Base-by-base conservation (phyloP, 2,888 invertebrate genomes). In the Dasypogon diadema region DNA sequence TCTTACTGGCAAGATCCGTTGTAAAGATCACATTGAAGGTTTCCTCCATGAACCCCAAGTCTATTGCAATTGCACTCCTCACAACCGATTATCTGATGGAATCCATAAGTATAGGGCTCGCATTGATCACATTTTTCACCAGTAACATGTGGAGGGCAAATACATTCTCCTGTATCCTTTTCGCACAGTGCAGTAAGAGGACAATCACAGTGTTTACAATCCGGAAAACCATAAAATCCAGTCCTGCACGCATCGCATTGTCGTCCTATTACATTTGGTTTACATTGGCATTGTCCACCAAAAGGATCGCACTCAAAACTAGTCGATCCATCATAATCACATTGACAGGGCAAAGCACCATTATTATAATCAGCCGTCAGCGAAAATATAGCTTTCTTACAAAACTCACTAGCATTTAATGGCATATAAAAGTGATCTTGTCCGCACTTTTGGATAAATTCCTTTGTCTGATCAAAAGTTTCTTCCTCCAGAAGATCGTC, bases 201-300 rank as follows among this genome's bases (percentile, higher is more conserved):
- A 83, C 97, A 97, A 79, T 93, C 90, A 82, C 97, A 97, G 0
- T 92, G 92, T 82, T 91, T 91, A 85, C 99, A 99, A 82, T 97
- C 91, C 0, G 99, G 99, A 85, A 98, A 99, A 0, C 97, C 98
- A 83, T 92, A 99, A 76, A 91, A 98, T 0, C 98, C 98, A 0
- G 97, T 95, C 77, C 90, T 89, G 81, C 95, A 95, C 5, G 90
- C 89, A 48, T 92, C 91, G 82, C 91, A 92, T 90, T 84, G 91
- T 34, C 98, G 89, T 0, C 99, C 99, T 79, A 99, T 97, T 1
- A 99, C 94, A 84, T 99, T 93, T 0, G 92, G 90, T 82, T 92
- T 92, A 85, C 99, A 99, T 2, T 91, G 91, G 84, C 99, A 99
- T 85, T 99, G 98, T 0, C 99, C 99, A 0, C 99, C 99, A 84